Percentiles rank a stretch among this genome's conserved stretches.
These are phyloP conservation scores for Apotomis turbidana DNA, from an alignment of 2,888 invertebrate species.

Conservation along the genomic window DNA sequence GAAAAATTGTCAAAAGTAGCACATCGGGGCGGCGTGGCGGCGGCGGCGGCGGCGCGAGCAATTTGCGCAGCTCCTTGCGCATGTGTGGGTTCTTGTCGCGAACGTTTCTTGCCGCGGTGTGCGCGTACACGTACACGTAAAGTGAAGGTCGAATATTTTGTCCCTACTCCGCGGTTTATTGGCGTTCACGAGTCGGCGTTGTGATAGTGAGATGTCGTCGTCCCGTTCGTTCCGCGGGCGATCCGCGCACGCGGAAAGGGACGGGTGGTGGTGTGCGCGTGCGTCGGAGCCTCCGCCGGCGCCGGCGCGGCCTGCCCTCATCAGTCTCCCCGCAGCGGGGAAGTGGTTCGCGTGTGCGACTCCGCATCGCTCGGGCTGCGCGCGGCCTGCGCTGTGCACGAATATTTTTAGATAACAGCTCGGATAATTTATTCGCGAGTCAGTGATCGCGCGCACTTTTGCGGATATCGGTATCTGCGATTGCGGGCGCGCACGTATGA, in stretches of 20 bases:
- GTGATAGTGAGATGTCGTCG: slow-evolving; percentile 76
- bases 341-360: slow-evolving; percentile 79
- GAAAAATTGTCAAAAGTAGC: slow-evolving; percentile 83
- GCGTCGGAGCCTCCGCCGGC: slow-evolving; percentile 79
- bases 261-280: slow-evolving; percentile 74
- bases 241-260: slow-evolving; percentile 61
- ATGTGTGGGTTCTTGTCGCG: slow-evolving; percentile 68
- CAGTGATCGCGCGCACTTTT: slow-evolving; percentile 81
- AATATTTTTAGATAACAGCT: slow-evolving; percentile 83
- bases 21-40: slow-evolving; percentile 64
- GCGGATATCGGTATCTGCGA: slow-evolving; percentile 72
- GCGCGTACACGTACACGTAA: slow-evolving; percentile 75
- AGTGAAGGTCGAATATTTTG: slow-evolving; percentile 84
- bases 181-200: slow-evolving; percentile 81
- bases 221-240: slow-evolving; percentile 68
- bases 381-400: slow-evolving; percentile 72
- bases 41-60: slow-evolving; percentile 64
- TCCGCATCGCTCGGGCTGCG: slow-evolving; percentile 67
- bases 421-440: slow-evolving; percentile 81
- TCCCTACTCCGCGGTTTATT: slow-evolving; percentile 83
- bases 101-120: slow-evolving; percentile 59
- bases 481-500: slow-evolving; percentile 68
- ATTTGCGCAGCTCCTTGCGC: slow-evolving; percentile 66
- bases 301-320: slow-evolving; percentile 81
- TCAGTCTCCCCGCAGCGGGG: slow-evolving; percentile 83